A percentile compares a stretch with the other conserved stretches of the same genome.
Conservation (phyloP, 2,113 vertebrate species). For the Hippocampus zosterae region DNA sequence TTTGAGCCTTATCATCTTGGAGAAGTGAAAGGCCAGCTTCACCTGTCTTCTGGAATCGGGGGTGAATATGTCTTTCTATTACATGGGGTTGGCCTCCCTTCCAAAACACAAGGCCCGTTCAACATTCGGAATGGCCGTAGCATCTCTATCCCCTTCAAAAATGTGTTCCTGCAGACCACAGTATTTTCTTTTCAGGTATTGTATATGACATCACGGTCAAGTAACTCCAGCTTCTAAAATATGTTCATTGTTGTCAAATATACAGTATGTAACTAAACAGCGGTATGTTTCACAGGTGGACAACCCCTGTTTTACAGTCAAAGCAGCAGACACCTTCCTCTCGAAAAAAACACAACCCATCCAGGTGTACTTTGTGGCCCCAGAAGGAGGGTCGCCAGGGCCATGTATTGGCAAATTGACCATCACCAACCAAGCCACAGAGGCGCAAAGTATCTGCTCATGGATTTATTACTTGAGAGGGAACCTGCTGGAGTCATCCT, state of each 20-base stretch:
- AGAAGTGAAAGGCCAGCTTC: slow-evolving; percentile 69
- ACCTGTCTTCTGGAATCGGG: slow-evolving; percentile 61
- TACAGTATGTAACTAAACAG: neutral
- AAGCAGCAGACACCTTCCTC: slow-evolving; percentile 54
- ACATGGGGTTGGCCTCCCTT: slow-evolving; percentile 67
- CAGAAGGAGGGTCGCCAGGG: slow-evolving; percentile 23
- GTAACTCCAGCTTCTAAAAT: neutral
- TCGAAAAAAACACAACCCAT: slow-evolving; percentile 74
- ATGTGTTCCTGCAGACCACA: slow-evolving; percentile 73
- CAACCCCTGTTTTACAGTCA: slow-evolving; percentile 73
- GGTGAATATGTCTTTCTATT: slow-evolving; percentile 80
- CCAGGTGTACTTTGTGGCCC: slow-evolving; percentile 67
- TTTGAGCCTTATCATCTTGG: slow-evolving; percentile 83
- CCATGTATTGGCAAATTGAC: slow-evolving; percentile 72
- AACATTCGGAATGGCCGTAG: slow-evolving; percentile 63
- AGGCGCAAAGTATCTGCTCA: slow-evolving; percentile 51
- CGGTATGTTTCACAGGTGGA: slow-evolving; percentile 56
- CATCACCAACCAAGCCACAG: slow-evolving; percentile 60
- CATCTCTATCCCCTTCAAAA: slow-evolving; percentile 82
- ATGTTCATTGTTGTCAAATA: neutral
- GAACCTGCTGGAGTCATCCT: slow-evolving; percentile 34
- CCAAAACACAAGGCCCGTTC: slow-evolving; percentile 82
- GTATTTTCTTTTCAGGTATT: slow-evolving; percentile 64
- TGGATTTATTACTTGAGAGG: slow-evolving; percentile 85
- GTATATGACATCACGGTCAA: neutral